A percentile compares a stretch with the other conserved stretches of the same genome.
These are phyloP conservation scores for Simalia tracyae DNA, from an alignment of 2,797 vertebrate genomes.

Conservation along the genomic window DNA sequence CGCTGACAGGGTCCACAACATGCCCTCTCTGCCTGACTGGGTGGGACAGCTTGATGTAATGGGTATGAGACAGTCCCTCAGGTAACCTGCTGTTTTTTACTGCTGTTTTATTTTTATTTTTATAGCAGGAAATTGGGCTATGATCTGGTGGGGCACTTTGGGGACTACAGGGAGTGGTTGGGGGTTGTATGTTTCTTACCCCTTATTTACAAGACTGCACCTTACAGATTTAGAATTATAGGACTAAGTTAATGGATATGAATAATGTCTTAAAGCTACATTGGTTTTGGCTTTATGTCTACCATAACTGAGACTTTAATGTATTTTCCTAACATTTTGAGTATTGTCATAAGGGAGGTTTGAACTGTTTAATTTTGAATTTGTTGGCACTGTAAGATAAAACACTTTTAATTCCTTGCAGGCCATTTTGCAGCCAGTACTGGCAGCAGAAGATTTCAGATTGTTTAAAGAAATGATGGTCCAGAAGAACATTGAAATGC, in stretches of 20 bases:
- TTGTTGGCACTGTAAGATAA: constrained; percentile 22
- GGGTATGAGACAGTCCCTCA: too few species aligned
- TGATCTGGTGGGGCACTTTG: not conserved
- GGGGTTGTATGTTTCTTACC: not conserved
- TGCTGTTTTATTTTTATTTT: not conserved
- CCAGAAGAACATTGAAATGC: constrained; percentile 97
- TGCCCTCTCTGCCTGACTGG: too few species aligned
- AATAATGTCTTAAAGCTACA: not conserved
- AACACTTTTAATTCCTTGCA: constrained; percentile 64
- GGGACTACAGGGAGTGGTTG: not conserved
- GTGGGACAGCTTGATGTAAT: too few species aligned
- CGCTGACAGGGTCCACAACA: too few species aligned
- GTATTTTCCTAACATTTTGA: not conserved
- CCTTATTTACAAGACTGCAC: not conserved
- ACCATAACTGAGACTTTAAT: not conserved
- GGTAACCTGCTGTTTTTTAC: not conserved
- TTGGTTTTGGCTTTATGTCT: not conserved
- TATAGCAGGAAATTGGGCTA: not conserved
- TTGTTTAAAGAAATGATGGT: constrained; percentile 96
- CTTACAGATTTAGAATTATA: not conserved
- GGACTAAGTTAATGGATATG: not conserved
- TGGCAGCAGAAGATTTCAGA: constrained; percentile 95
- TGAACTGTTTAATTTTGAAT: not conserved
- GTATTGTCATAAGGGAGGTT: not conserved
- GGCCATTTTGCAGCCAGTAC: constrained; percentile 89